These are phyloP conservation scores for Mormyrops attenuatus DNA, from an alignment of 2,797 vertebrate genomes.

Conservation along the genomic window DNA sequence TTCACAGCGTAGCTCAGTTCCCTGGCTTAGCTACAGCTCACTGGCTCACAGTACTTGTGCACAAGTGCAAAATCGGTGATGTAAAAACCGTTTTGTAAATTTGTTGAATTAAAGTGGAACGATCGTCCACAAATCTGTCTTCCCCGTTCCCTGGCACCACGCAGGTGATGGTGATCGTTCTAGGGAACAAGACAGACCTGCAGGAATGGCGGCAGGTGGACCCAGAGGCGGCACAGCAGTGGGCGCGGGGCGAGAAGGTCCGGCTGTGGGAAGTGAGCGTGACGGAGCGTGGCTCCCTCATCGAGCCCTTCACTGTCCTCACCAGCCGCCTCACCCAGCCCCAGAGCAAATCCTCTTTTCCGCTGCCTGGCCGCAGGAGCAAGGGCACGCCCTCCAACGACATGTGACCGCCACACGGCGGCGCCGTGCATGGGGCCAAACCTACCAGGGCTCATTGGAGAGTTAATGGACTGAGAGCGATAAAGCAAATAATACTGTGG, in stretches of 20 bases:
- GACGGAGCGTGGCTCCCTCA: conserved; percentile 74
- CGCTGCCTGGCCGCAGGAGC: conserved; percentile 84
- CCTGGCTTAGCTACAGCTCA: background rate
- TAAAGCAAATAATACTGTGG: conserved; percentile 32
- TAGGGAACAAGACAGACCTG: conserved; percentile 90
- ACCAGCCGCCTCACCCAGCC: conserved; percentile 90
- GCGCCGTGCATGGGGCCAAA: too few relatives aligned
- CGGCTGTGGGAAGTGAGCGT: conserved; percentile 93
- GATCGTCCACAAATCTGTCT: background rate
- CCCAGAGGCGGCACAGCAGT: conserved; percentile 78
- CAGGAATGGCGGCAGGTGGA: conserved; percentile 82
- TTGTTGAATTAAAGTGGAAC: background rate
- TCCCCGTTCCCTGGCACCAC: conserved; percentile 24
- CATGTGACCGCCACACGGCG: conserved; percentile 42
- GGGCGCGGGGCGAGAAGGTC: conserved; percentile 84
- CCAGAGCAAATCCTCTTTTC: conserved; percentile 89
- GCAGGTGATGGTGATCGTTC: conserved; percentile 80
- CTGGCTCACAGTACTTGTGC: background rate
- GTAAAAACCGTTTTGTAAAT: background rate
- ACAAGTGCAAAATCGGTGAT: background rate
- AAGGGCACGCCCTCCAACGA: conserved; percentile 79
- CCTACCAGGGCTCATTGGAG: background rate
- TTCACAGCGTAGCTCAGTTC: background rate
- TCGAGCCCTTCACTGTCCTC: conserved; percentile 85
- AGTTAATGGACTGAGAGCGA: conserved; percentile 41